These are phyloP conservation scores for Lepidurus apus DNA, from an alignment of 1,140 invertebrate genomes.

Conservation along the genomic window DNA sequence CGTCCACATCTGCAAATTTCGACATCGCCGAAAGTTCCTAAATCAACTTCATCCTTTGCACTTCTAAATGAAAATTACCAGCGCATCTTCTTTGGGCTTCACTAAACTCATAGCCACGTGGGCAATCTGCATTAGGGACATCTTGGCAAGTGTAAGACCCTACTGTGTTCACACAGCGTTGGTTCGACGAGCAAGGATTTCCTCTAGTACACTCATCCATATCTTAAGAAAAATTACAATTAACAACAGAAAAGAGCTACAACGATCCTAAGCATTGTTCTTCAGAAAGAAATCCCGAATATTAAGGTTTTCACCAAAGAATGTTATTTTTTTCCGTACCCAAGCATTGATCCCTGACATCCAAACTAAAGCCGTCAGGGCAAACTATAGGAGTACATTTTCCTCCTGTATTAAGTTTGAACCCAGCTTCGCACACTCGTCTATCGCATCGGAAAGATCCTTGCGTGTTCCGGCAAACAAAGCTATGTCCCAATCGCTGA, in stretches of 20 bases:
- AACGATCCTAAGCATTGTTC: too few species aligned
- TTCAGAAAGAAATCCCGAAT: too few species aligned
- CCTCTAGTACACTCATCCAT: conserved; percentile 51
- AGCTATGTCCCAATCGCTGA: conserved; percentile 54
- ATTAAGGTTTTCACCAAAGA: too few species aligned
- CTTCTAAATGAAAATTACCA: conserved; percentile 43
- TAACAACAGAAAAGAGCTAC: too few species aligned
- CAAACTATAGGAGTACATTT: conserved; percentile 44
- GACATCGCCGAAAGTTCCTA: conserved; percentile 14
- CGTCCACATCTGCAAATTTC: conserved; percentile 44
- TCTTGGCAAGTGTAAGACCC: conserved; percentile 52
- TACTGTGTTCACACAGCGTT: conserved; percentile 51
- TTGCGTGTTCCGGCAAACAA: conserved; percentile 75
- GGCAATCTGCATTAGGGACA: conserved; percentile 39
- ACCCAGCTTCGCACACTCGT: conserved; percentile 49
- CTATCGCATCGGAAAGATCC: conserved; percentile 71
- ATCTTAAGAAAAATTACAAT: conserved; percentile 40
- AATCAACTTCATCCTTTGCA: not conserved
- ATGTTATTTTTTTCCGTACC: conserved; percentile 42
- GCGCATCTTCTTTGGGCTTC: conserved; percentile 45
- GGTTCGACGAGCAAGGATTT: conserved; percentile 44
- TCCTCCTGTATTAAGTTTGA: conserved; percentile 41
- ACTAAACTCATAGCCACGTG: conserved; percentile 44
- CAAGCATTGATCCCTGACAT: conserved; percentile 48
- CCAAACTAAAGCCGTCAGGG: conserved; percentile 48